Evolutionary conservation across 2,797 vertebrate genomes (phyloP).

Genomic region (Xiphorhynchus erythropygius): DNA sequence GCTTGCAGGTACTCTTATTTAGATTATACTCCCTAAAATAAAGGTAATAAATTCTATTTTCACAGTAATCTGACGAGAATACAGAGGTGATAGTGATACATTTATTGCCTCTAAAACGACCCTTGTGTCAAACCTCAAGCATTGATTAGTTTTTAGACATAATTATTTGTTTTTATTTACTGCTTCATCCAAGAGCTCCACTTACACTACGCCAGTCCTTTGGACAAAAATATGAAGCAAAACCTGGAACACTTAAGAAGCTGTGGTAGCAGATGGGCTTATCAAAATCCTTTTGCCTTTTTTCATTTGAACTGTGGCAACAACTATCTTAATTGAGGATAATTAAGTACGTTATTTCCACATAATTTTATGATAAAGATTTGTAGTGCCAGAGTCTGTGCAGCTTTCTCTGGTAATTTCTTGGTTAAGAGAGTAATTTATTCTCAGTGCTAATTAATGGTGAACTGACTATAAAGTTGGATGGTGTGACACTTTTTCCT

Average conservation of each 20-base stretch:
- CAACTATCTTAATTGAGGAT: background rate
- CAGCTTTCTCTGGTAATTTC: slow-evolving; percentile 41
- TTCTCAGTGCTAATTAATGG: slow-evolving; percentile 56
- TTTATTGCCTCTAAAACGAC: background rate
- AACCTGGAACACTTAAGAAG: background rate
- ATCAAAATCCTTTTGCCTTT: background rate
- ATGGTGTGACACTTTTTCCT: background rate
- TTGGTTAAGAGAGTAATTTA: slow-evolving; percentile 61
- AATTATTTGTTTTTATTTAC: background rate
- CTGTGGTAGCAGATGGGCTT: background rate
- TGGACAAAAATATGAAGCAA: background rate
- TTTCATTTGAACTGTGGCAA: slow-evolving; percentile 10
- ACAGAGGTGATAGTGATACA: background rate
- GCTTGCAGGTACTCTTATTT: background rate
- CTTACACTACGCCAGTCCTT: background rate
- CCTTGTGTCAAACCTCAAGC: background rate
- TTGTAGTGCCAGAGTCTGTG: slow-evolving; percentile 15
- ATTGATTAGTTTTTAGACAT: background rate
- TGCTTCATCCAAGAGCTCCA: background rate
- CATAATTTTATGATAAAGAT: slow-evolving; percentile 39
- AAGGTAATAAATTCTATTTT: background rate
- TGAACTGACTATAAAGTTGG: slow-evolving; percentile 53
- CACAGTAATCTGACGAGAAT: background rate
- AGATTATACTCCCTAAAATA: background rate
- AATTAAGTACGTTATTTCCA: slow-evolving; percentile 57